Base-by-base conservation (phyloP, 2,113 vertebrate genomes). In the Zosterops borbonicus region DNA sequence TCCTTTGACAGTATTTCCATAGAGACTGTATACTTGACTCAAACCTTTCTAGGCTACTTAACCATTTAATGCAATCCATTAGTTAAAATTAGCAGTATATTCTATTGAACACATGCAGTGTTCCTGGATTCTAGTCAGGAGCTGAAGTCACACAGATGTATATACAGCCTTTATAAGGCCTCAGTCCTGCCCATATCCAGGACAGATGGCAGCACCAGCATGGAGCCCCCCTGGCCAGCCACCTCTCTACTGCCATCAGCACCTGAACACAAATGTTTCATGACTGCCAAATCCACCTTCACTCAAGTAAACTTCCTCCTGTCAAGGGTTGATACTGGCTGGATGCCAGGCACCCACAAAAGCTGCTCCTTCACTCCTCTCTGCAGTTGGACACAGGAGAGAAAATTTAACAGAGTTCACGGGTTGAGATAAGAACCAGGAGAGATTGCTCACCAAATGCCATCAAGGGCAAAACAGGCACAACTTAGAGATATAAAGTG, bases 11-110 rank as follows among this genome's bases (percentile, higher is more conserved):
- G 9, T 23, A 85, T 23, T 91, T 89, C 77, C 59, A 59, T 1
- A 79, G 84, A 82, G 74, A 89, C 56, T 75, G 35, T 19, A 87
- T 19, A 89, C 12, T 63, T 37, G 35, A 67, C 65, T 83, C 64
- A 77, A 69, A 70, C 75, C 41, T 58, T 95, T 79, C 69, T 53
- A 87, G 44, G 65, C 56, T 82, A 78, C 67, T 87, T 89, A 74
- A 55, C 62, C 39, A 78, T 63, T 81, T 87, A 87, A 92, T 83
- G 22, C 29, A 53, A 91, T 29, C 33, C 73, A 84, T 78, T 92
- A 87, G 27, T 70, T 82, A 74, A 87, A 88, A 86, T 90, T 33
- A 94, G 44, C 31, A 80, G 33, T 60, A 8, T 59, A 65, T 59
- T 77, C n/a, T 74, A 74, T 35, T 25, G 55, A 77, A 70, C 37